These are phyloP conservation scores for Typhlomys cinereus DNA, from an alignment of 2,113 vertebrate genomes.

Conservation along the genomic window DNA sequence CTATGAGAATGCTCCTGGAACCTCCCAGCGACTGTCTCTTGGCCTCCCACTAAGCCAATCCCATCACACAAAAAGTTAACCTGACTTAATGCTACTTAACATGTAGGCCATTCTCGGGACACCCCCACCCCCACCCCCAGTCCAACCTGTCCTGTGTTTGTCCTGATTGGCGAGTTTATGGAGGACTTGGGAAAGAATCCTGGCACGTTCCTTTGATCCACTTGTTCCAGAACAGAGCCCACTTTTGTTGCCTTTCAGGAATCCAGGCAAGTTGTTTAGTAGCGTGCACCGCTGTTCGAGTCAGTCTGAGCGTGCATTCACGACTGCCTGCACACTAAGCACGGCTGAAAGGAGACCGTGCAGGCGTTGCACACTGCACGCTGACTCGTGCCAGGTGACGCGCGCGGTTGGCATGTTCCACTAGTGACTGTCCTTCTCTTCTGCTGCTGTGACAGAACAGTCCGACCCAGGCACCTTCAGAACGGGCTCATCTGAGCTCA, in stretches of 20 bases:
- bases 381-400: too few species aligned
- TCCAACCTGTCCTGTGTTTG: neutral
- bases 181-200: neutral
- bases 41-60: neutral
- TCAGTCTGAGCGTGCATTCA: neutral
- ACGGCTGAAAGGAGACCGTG: too few species aligned
- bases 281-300: neutral
- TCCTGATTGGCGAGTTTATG: neutral
- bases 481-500: too few species aligned
- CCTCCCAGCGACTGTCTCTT: neutral
- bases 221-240: neutral
- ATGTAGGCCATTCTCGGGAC: too few species aligned
- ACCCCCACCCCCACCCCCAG: neutral
- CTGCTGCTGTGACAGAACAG: too few species aligned
- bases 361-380: too few species aligned
- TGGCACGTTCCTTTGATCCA: neutral
- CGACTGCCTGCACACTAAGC: neutral
- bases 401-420: too few species aligned
- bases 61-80: neutral
- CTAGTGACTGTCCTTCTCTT: too few species aligned
- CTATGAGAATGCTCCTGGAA: neutral
- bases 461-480: too few species aligned
- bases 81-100: neutral
- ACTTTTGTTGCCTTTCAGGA: neutral
- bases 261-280: neutral